Conservation (phyloP, 2,797 vertebrate species). For the Aplochiton taeniatus region DNA sequence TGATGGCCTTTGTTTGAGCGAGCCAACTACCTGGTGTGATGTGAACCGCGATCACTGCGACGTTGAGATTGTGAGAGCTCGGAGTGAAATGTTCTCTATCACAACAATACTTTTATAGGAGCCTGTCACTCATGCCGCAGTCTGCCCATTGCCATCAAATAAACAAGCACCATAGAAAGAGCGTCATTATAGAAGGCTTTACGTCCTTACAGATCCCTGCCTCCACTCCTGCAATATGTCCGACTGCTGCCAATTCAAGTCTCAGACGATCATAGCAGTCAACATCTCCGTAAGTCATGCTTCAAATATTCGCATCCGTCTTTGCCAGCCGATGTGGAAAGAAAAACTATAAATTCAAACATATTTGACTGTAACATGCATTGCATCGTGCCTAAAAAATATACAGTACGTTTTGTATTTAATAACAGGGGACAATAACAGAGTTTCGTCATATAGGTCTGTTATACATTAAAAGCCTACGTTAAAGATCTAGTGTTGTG, state of each 20-base stretch:
- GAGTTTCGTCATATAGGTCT: too few species aligned
- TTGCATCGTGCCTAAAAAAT: too few species aligned
- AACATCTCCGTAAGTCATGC: too few species aligned
- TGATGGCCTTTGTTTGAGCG: slow-evolving; percentile 9
- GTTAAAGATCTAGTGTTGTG: too few species aligned
- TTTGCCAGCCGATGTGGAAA: too few species aligned
- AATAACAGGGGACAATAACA: too few species aligned
- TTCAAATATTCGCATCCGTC: too few species aligned
- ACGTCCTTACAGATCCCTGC: background rate
- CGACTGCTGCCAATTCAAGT: background rate
- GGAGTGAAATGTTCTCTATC: background rate
- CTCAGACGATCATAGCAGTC: background rate
- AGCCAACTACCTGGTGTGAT: slow-evolving; percentile 1
- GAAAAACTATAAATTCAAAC: too few species aligned
- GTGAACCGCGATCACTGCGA: background rate
- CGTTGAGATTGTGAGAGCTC: background rate
- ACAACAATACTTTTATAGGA: background rate
- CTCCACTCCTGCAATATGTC: background rate
- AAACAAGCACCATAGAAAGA: background rate
- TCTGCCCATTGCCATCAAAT: background rate
- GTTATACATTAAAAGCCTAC: too few species aligned
- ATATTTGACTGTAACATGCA: too few species aligned
- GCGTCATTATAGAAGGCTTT: background rate
- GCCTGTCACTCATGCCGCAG: background rate
- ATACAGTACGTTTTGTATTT: too few species aligned